These are phyloP conservation scores for Drosophila bipectinata DNA, from an alignment of 1,140 invertebrate species.

Conservation along the genomic window DNA sequence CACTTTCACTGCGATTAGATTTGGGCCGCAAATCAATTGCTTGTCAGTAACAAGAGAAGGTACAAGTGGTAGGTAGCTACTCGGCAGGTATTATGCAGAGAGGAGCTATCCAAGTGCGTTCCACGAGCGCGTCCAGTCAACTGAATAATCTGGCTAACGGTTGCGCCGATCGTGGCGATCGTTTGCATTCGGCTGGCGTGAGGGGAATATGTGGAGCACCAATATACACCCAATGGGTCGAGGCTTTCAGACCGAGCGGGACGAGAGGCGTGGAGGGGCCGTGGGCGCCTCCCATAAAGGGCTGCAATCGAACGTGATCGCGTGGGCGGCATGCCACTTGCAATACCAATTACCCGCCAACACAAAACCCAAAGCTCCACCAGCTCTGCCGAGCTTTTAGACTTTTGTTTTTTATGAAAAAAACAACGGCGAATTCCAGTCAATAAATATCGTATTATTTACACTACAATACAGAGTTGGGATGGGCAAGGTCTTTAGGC, in stretches of 20 bases:
- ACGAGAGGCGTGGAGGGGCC: not conserved
- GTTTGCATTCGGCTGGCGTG: constrained; percentile 59
- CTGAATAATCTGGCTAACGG: constrained; percentile 58
- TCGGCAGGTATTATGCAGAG: not conserved
- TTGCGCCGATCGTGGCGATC: constrained; percentile 20
- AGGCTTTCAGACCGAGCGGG: not conserved
- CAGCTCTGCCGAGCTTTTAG: constrained; percentile 13
- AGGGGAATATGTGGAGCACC: constrained; percentile 67
- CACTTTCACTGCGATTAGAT: constrained; percentile 71
- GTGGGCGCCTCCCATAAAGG: constrained; percentile 5
- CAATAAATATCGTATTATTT: constrained; percentile 71
- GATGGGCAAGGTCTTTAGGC: not conserved
- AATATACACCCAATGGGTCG: not conserved
- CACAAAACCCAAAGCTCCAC: constrained; percentile 27
- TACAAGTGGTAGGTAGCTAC: not conserved
- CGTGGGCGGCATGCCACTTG: constrained; percentile 30
- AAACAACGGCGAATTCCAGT: not conserved
- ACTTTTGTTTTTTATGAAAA: constrained; percentile 6
- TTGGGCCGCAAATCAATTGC: constrained; percentile 24
- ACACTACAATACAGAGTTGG: constrained; percentile 40
- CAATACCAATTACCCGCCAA: constrained; percentile 57
- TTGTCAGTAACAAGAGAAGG: constrained; percentile 1
- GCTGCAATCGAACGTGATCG: constrained; percentile 71
- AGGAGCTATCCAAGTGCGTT: constrained; percentile 47
- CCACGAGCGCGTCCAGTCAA: constrained; percentile 38